Evolutionary conservation across 2,797 vertebrate genomes (phyloP).

Genomic region (Clamator glandarius): DNA sequence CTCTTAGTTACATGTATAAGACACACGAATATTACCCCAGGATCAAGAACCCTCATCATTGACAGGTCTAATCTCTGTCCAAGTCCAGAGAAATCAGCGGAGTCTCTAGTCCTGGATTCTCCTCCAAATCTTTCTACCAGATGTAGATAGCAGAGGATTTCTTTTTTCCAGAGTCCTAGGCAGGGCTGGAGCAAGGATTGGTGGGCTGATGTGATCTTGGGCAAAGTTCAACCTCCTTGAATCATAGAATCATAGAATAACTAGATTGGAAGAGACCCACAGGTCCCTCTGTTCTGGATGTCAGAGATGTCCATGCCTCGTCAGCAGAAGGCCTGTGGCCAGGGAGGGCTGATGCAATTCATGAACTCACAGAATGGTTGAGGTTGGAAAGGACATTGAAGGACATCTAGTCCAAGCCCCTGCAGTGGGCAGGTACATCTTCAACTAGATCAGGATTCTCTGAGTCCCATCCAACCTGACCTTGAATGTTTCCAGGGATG

Average conservation of each 20-base stretch:
- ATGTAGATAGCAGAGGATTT: not conserved
- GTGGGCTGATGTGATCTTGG: not conserved
- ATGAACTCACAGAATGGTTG: too few species aligned
- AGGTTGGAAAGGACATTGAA: too few species aligned
- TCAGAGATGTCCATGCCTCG: accelerated
- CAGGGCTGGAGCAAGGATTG: not conserved
- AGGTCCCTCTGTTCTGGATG: not conserved
- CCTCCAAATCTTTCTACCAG: not conserved
- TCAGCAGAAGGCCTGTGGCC: not conserved
- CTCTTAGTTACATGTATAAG: not conserved
- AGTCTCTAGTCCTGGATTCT: not conserved
- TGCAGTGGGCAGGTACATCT: too few species aligned
- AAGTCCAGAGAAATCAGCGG: not conserved
- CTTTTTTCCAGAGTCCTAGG: not conserved
- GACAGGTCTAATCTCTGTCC: not conserved
- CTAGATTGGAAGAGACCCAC: too few species aligned
- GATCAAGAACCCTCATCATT: not conserved
- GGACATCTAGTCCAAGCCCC: too few species aligned
- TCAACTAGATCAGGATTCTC: too few species aligned
- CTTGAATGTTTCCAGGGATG: too few species aligned
- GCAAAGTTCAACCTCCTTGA: not conserved
- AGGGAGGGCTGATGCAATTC: not conserved
- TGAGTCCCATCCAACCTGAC: too few species aligned
- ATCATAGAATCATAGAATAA: too few species aligned
- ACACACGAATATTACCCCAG: not conserved